A percentile compares a stretch with the other conserved stretches of the same genome.
These are phyloP conservation scores for Macrochelys suwanniensis DNA, from an alignment of 2,797 vertebrate genomes.

Conservation along the genomic window DNA sequence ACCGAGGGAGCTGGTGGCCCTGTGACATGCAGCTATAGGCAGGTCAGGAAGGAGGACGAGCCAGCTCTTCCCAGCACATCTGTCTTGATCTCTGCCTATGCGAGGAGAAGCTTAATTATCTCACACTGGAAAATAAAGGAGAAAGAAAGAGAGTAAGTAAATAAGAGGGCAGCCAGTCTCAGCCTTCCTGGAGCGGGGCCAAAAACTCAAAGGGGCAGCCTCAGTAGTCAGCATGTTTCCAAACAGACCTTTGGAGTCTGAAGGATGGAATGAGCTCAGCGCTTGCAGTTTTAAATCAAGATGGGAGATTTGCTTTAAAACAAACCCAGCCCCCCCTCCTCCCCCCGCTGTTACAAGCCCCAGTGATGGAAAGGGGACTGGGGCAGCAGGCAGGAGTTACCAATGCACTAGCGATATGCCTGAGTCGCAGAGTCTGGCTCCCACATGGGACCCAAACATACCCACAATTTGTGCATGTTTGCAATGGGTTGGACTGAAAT, in stretches of 20 bases:
- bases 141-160: neutral
- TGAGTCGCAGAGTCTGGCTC: neutral
- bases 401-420: neutral
- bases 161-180: conserved; percentile 18
- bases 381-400: neutral
- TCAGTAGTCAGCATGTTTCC: neutral
- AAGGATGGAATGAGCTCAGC: neutral
- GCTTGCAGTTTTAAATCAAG: neutral
- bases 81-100: conserved; percentile 61
- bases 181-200: neutral
- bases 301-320: neutral
- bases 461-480: neutral
- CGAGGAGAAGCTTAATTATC: conserved; percentile 61
- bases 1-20: neutral
- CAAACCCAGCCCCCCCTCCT: neutral
- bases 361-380: neutral
- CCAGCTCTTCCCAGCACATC: conserved; percentile 55
- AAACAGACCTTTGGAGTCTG: neutral
- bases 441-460: neutral
- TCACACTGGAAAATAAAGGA: conserved; percentile 79
- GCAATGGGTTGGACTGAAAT: neutral
- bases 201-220: neutral
- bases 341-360: neutral
- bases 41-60: conserved; percentile 30
- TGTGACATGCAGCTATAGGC: conserved; percentile 10